These are phyloP conservation scores for Lithosia quadra DNA, from an alignment of 2,888 invertebrate genomes.

Conservation along the genomic window DNA sequence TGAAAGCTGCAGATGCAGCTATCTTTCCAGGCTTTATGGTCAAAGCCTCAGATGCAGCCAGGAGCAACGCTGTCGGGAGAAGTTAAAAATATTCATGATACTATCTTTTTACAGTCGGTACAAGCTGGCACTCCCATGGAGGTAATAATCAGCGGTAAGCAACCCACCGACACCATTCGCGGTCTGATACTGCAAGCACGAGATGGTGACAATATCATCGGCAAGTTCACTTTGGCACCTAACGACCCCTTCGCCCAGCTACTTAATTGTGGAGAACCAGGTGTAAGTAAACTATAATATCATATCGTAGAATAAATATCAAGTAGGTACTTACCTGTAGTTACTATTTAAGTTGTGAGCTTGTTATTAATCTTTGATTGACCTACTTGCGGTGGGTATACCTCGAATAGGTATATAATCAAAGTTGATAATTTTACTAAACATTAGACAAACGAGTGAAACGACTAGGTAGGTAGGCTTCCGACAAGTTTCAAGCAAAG, in stretches of 20 bases:
- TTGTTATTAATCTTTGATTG: too few species aligned
- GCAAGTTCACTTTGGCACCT: slow-evolving; percentile 86
- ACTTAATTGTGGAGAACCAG: slow-evolving; percentile 84
- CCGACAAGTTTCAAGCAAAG: too few species aligned
- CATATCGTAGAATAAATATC: not conserved
- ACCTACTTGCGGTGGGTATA: too few species aligned
- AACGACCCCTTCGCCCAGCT: slow-evolving; percentile 82
- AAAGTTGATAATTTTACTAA: too few species aligned
- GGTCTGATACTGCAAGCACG: slow-evolving; percentile 90
- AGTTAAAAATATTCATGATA: not conserved
- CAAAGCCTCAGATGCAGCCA: not conserved
- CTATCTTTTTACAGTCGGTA: slow-evolving; percentile 57
- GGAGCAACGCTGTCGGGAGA: too few species aligned
- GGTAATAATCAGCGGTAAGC: slow-evolving; percentile 83
- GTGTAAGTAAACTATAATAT: slow-evolving; percentile 73
- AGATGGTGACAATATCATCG: slow-evolving; percentile 87
- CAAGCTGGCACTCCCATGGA: slow-evolving; percentile 80
- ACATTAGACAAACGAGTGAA: too few species aligned
- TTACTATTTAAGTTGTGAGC: not conserved
- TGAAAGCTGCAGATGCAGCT: not conserved
- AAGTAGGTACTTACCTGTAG: not conserved
- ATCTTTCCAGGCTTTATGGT: not conserved
- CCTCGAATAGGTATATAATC: too few species aligned
- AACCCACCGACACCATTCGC: slow-evolving; percentile 83
- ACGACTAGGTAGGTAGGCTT: too few species aligned